phyloP scores from a whole-genome alignment of 2,888 invertebrate species.

The Lasioglossum oenotherae region DNA sequence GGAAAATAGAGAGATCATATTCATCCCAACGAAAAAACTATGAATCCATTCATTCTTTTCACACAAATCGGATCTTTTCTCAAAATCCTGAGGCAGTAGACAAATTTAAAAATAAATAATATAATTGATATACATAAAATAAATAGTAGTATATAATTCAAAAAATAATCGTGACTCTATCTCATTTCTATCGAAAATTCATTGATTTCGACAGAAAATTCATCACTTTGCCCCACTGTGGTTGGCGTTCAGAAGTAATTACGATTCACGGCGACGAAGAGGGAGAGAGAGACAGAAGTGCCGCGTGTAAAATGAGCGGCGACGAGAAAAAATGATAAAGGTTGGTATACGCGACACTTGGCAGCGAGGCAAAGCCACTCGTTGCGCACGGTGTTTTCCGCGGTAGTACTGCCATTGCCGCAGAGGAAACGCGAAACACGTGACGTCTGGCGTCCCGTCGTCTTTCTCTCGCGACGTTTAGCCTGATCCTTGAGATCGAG shows the following conservation, averaged over 20 bases:
- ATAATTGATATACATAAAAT: no score
- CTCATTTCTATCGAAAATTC: no score
- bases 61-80: no score
- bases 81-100: no score
- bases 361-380: slow-evolving; percentile 44
- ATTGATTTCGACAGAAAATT: no score
- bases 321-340: neutral
- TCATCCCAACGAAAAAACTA: no score
- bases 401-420: slow-evolving; percentile 37
- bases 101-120: no score
- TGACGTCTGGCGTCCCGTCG: slow-evolving; percentile 76
- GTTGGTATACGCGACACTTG: slow-evolving; percentile 33
- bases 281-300: slow-evolving; percentile 2
- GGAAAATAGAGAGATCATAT: no score
- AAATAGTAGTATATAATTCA: no score
- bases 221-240: no score
- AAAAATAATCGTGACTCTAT: no score
- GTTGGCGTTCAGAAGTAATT: slow-evolving; percentile 10
- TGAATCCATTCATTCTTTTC: no score
- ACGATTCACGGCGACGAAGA: slow-evolving; percentile 21
- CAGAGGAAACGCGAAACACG: slow-evolving; percentile 67
- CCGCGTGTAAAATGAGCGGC: slow-evolving; percentile 25
- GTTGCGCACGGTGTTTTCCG: slow-evolving; percentile 43
- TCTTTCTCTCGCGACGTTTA: slow-evolving; percentile 62
- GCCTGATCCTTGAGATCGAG: neutral